A percentile compares a stretch with the other conserved stretches of the same genome.
Conservation (phyloP, 2,888 invertebrate species). For the Opisthograptis luteolata region DNA sequence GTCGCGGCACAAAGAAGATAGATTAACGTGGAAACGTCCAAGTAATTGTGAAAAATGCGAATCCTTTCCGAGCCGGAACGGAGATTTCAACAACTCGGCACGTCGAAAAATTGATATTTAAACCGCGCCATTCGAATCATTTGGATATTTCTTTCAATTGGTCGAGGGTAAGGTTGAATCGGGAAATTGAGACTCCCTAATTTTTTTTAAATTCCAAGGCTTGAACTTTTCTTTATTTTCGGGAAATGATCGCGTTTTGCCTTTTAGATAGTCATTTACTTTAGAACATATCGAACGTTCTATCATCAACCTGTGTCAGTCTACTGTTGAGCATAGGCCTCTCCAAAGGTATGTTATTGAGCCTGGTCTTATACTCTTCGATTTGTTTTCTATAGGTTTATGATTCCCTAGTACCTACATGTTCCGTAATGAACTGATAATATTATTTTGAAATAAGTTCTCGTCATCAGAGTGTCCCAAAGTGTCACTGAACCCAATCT, state of each 20-base stretch:
- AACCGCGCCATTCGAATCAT: conserved; percentile 31
- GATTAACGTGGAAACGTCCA: conserved; percentile 77
- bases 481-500: no score
- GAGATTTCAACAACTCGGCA: conserved; percentile 51
- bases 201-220: not conserved
- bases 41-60: conserved; percentile 82
- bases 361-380: no score
- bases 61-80: conserved; percentile 64
- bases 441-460: no score
- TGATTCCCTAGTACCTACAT: no score
- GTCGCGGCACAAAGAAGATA: conserved; percentile 75
- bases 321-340: no score
- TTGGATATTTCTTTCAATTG: conserved; percentile 36
- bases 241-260: no score
- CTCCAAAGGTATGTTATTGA: no score
- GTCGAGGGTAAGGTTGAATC: conserved; percentile 7
- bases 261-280: not conserved
- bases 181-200: not conserved
- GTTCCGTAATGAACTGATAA: no score
- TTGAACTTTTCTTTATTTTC: not conserved
- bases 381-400: no score
- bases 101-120: conserved; percentile 38
- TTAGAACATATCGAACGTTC: not conserved
- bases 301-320: no score
- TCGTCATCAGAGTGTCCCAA: no score